Evolutionary conservation across 1,140 invertebrate species (phyloP), one percentile per base, ranked within the genome.

Genomic region (Drosophila biarmipes): DNA sequence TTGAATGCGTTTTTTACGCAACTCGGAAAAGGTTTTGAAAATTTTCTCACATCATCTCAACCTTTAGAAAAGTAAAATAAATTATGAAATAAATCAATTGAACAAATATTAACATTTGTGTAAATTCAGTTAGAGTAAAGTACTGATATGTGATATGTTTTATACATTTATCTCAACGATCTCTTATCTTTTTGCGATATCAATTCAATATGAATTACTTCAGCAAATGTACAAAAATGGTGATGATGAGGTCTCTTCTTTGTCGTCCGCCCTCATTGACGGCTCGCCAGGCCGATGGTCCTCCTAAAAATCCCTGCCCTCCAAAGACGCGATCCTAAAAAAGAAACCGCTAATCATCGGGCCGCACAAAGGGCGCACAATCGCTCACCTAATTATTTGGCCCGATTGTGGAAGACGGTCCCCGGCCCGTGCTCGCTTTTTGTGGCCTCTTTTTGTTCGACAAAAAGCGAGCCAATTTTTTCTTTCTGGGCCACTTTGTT

Each of bases 391-490:
- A 87, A 87, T 87, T 87, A 87, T 87, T 87, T 77, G 84, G 38
- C 68, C 67, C 73, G 76, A 80, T 85, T 86, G 81, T 80, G 66
- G 59, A 57, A 15, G n/a, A 7, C 15, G 43, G 43, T 42, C 78
- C 78, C 46, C 68, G 81, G 73, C 82, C 87, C 64, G 68, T 78
- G 81, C 46, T 71, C 45, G 43, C 37, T 59, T 67, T 84, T 74
- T 46, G 61, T 51, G 59, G 35, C 42, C 40, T 63, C 45, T 57
- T 63, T 71, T 69, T 75, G 43, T 73, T 54, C 45, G 48, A 87
- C 78, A 89, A 89, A 89, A 89, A 84, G 80, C 79, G 84, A 89
- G 73, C 76, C 61, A 89, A 87, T 85, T 85, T 89, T 89, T 75
- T 68, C 78, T 71, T 71, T 71, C 64, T 71, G 42, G 67, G 67